These are phyloP conservation scores for Tyrannus savana DNA, from an alignment of 2,113 vertebrate species.

Conservation along the genomic window DNA sequence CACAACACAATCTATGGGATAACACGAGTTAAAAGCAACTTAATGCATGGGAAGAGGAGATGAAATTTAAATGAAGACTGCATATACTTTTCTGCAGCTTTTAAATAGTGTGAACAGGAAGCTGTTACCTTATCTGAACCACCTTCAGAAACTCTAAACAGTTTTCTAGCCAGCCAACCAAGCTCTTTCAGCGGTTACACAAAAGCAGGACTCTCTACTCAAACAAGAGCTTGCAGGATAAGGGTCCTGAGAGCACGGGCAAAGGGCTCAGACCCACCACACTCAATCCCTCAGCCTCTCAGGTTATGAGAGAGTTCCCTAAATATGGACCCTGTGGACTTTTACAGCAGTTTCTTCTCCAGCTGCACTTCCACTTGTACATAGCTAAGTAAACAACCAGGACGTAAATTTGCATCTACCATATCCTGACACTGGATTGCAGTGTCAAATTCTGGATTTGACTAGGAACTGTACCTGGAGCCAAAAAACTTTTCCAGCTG, in stretches of 20 bases:
- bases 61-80: neutral
- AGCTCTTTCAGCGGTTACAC: neutral
- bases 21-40: rapidly evolving
- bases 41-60: neutral
- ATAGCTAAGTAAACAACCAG: neutral
- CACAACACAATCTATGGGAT: rapidly evolving
- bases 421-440: neutral
- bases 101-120: neutral
- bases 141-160: neutral
- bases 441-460: neutral
- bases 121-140: neutral
- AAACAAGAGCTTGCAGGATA: rapidly evolving
- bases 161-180: neutral
- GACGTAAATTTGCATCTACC: neutral
- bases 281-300: neutral
- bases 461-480: neutral
- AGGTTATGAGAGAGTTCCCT: neutral
- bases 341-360: neutral
- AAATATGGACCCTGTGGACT: neutral
- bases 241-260: rapidly evolving
- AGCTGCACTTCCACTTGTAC: neutral
- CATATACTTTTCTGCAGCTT: neutral
- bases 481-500: neutral
- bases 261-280: neutral
- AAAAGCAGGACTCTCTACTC: neutral